Conservation (phyloP, 1,140 invertebrate genomes). For the Drosophila nannoptera region DNA sequence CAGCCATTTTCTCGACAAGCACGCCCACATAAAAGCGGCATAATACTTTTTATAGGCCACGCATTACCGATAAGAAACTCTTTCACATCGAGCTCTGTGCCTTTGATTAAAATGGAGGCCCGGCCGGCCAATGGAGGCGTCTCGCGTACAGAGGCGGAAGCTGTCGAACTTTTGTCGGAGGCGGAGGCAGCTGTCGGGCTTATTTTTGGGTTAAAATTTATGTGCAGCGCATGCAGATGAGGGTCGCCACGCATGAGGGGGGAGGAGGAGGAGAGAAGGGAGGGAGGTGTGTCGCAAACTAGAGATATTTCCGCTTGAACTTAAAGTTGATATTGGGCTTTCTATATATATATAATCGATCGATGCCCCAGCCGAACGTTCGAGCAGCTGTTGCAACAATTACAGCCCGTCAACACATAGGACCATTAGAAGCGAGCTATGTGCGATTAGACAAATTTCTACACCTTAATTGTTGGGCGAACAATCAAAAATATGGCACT, state of each 20-base stretch:
- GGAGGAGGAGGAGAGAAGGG: not conserved
- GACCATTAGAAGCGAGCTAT: constrained; percentile 18
- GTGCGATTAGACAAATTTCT: constrained; percentile 57
- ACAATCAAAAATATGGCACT: constrained; percentile 51
- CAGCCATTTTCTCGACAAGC: constrained; percentile 35
- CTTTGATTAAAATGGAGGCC: constrained; percentile 25
- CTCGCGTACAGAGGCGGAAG: constrained; percentile 24
- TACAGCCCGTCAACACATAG: constrained; percentile 36
- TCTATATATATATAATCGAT: not conserved
- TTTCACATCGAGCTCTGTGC: constrained; percentile 33
- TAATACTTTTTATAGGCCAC: constrained; percentile 50
- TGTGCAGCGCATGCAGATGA: constrained; percentile 57
- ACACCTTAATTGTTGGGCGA: constrained; percentile 55
- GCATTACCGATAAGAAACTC: constrained; percentile 53
- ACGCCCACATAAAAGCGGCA: constrained; percentile 32
- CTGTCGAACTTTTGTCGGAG: constrained; percentile 23
- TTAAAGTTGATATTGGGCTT: constrained; percentile 19
- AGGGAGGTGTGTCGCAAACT: not conserved
- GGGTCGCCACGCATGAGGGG: constrained; percentile 11
- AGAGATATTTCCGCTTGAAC: constrained; percentile 23
- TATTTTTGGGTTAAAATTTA: constrained; percentile 60
- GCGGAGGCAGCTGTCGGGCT: constrained; percentile 45
- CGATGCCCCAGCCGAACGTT: constrained; percentile 4
- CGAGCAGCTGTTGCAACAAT: constrained; percentile 37
- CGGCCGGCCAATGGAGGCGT: constrained; percentile 1